Base-by-base conservation (phyloP, 1,140 invertebrate genomes). In the Lepidurus apus region DNA sequence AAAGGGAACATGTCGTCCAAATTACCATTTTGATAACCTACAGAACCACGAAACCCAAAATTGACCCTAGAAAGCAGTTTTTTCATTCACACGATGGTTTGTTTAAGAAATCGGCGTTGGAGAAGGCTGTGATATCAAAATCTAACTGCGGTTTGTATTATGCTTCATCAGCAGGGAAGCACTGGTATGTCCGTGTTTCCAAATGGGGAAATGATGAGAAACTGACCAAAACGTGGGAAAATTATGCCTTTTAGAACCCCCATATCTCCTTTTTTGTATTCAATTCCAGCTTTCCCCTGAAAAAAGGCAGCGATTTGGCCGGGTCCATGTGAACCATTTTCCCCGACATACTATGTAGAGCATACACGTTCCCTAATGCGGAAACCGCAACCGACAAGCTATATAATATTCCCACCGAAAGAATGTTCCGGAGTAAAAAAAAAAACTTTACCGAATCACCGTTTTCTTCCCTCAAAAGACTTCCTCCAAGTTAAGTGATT, bases 191-290 rank as follows among this genome's bases (percentile, higher is more conserved):
- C 2, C 53, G 7, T 65, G 53, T 65, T 65, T 65, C 17, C 17
- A 65, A 65, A 65, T n/a, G 9, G 13, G n/a, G 13, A 13, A 65
- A 11, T 65, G 53, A 13, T 65, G 53, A 65, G 53, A 65, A 65
- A 65, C 21, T 65, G 53, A 21, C 53, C 53, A 65, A n/a, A 65
- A 65, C 53, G 53, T 65, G 53, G 21, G 53, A 65, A 65, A 65
- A 17, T 17, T 21, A 65, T 65, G n/a, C 21, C 17, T 65, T 65
- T 17, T 4, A 34, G 6, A 65, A 65, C 17, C 13, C 53, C 21
- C 53, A 65, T 21, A 65, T 65, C 34, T 34, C 21, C 9, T 17
- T n/a, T 65, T 7, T 65, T n/a, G 21, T 65, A 65, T 65, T 21
- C 13, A n/a, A 9, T 9, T 65, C 53, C 53, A 65, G 53, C 21